Evolutionary conservation across 2,113 vertebrate genomes (phyloP).

Genomic region (Neodontobutis hainanensis): DNA sequence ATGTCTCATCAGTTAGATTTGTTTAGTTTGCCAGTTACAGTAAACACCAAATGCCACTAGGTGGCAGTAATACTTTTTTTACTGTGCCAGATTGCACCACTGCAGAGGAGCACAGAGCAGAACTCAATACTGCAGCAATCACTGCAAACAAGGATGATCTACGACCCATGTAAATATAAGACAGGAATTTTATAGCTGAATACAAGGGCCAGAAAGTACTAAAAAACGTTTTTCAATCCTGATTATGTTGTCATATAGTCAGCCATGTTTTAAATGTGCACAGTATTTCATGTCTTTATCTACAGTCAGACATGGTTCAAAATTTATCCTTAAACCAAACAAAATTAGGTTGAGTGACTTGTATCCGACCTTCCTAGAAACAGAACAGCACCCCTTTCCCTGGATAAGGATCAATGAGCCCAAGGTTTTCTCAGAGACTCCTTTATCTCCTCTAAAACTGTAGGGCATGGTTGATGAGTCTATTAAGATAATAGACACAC

Average conservation of each 20-base stretch:
- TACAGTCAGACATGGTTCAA: background rate
- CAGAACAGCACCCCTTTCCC: constrained; percentile 4
- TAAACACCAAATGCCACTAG: constrained; percentile 39
- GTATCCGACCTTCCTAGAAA: constrained; percentile 15
- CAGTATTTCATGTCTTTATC: background rate
- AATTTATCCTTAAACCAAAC: background rate
- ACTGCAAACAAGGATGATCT: constrained; percentile 36
- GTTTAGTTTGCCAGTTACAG: background rate
- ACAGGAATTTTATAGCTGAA: background rate
- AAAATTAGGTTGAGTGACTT: background rate
- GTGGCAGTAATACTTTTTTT: constrained; percentile 47
- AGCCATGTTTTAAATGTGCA: background rate
- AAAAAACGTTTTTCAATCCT: background rate
- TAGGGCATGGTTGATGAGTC: background rate
- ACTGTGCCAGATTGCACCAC: constrained; percentile 46
- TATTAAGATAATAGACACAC: background rate
- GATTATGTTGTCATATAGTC: background rate
- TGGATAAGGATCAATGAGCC: background rate
- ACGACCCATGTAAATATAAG: constrained; percentile 23
- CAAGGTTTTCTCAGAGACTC: background rate
- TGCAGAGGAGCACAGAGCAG: constrained; percentile 44
- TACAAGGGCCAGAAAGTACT: constrained; percentile 6
- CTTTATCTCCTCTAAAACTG: background rate
- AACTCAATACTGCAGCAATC: constrained; percentile 47
- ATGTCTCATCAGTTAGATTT: constrained; percentile 3